Evolutionary conservation across 2,888 invertebrate species (phyloP), one percentile per base, ranked within the genome.

Genomic region (Hypomecis punctinalis): DNA sequence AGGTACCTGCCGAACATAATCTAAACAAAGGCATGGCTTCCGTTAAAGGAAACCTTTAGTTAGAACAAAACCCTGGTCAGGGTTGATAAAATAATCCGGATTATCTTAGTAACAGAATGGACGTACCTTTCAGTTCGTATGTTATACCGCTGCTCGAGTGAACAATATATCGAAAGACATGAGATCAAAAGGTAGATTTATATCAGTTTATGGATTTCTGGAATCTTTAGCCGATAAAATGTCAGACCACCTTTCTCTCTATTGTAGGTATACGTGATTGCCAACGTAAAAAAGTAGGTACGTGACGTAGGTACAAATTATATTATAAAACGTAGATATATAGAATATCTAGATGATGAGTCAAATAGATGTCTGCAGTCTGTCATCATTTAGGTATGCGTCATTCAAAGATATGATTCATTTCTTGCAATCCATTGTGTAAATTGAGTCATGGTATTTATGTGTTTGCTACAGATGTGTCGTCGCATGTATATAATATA

Each of bases 1-100:
- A 68, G 67, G 60, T 63, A 68, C 68, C 73, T 73, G 73, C 60
- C 61, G 67, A 71, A 65, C 49, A 73, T 64, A 72, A 73, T 66
- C 69, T 67, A 47, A 73, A 73, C 71, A 73, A 69, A 56, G 53
- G 65, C 60, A 69, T 63, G 64, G 68, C 55, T 69, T 64, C 71
- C 68, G 47, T 45, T 49, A 52, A 45, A 64, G 69, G 63, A 70
- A 69, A 71, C 71, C 67, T 49, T 69, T 61, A 68, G 6, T 69
- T 61, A 68, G 5, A 37, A 63, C 13, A 63, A 56, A 43, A 40
- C 49, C 63, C 60, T 46, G 7, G 42, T 23, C 51, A 13, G 54
- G 60, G 59, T 52, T 46, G 46, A 61, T 47, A 5, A 56, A 53
- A 66, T 9, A n/a, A n/a, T 52, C 13, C 7, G n/a, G 6, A 39